Conservation (phyloP, 2,888 invertebrate species). For the Andrena flavipes region DNA sequence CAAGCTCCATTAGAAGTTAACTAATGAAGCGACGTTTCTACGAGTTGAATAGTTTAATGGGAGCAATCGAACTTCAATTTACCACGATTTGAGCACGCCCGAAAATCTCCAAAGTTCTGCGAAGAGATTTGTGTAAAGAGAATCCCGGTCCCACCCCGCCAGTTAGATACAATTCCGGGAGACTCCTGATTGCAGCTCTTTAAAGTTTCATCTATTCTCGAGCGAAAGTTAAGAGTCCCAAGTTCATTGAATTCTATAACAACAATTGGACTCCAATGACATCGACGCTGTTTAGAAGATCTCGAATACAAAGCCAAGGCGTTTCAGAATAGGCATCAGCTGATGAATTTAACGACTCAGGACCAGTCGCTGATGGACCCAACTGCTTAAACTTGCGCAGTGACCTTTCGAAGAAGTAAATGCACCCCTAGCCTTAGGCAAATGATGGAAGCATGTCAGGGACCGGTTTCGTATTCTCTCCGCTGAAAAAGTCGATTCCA, state of each 20-base stretch:
- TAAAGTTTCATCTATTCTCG: conserved; percentile 4
- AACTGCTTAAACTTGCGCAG: not conserved
- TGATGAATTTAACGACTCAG: conserved; percentile 3
- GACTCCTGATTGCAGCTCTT: not conserved
- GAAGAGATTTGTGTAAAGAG: not conserved
- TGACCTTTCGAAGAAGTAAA: not conserved
- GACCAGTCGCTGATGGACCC: not conserved
- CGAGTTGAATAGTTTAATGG: not conserved
- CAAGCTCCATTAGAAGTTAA: conserved; percentile 12
- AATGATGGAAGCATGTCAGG: conserved; percentile 20
- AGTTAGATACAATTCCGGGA: not conserved
- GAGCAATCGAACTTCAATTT: conserved; percentile 20
- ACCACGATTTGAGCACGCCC: not conserved
- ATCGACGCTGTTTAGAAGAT: not conserved
- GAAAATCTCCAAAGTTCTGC: conserved; percentile 12
- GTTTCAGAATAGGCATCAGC: not conserved
- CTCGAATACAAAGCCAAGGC: too few relatives aligned
- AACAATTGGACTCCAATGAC: conserved; percentile 5
- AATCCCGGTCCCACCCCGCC: not conserved
- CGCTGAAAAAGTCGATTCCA: conserved; percentile 26
- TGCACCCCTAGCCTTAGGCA: conserved; percentile 10
- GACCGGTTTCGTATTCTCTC: conserved; percentile 9
- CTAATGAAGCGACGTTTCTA: not conserved
- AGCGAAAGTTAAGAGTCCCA: not conserved
- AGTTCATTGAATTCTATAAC: not conserved